A percentile compares a stretch with the other conserved stretches of the same genome.
Evolutionary conservation across 1,140 invertebrate genomes (phyloP).

Genomic region (Pseudomyrmex dendroicus): DNA sequence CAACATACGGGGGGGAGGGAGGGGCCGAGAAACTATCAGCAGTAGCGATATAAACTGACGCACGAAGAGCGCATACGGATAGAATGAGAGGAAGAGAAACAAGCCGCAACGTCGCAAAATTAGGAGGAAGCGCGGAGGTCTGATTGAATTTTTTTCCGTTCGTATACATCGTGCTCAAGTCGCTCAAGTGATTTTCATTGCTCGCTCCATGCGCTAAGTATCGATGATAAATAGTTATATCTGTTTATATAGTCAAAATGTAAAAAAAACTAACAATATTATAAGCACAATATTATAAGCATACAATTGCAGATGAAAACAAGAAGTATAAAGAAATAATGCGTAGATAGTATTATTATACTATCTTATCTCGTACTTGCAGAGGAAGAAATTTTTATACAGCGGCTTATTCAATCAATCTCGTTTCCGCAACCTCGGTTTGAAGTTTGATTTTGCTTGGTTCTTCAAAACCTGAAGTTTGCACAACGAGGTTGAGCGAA

Average conservation of each 20-base stretch:
- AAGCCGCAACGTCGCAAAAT: constrained; percentile 63
- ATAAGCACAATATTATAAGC: not conserved
- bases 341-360: too few relatives aligned
- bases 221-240: constrained; percentile 3
- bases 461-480: not conserved
- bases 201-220: too few relatives aligned
- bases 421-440: constrained; percentile 12
- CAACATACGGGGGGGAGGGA: constrained; percentile 24
- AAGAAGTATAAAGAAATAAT: too few relatives aligned
- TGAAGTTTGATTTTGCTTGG: constrained; percentile 30
- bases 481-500: not conserved
- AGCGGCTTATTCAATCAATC: constrained; percentile 20
- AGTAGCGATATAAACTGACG: constrained; percentile 19
- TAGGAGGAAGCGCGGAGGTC: constrained; percentile 19
- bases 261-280: not conserved
- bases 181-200: not conserved
- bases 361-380: too few relatives aligned
- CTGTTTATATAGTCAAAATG: not conserved
- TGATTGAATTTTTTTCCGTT: not conserved
- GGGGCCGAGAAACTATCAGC: constrained; percentile 20
- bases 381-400: constrained; percentile 15
- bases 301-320: too few relatives aligned
- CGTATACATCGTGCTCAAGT: not conserved
- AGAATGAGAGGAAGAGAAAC: constrained; percentile 44
- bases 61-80: not conserved